Base-by-base conservation (phyloP, 2,113 vertebrate species). In the Dromas ardeola region DNA sequence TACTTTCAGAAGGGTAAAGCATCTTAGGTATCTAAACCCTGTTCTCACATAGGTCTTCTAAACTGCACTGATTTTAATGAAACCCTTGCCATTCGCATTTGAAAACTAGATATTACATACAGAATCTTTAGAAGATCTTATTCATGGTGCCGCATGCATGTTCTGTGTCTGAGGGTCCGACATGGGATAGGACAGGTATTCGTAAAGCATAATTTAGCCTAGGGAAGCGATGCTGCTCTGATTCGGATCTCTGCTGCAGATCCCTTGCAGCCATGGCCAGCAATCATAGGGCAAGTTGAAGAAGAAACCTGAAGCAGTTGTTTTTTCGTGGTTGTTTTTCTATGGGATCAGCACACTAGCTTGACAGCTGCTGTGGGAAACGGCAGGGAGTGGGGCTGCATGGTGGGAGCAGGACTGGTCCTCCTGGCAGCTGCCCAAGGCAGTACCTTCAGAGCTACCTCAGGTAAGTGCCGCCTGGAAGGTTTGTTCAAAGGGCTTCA, bases 351-450 rank as follows among this genome's bases (percentile, higher is more conserved):
- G 36, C 42, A 40, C 34, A 23, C 27, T 18, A 34, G 42, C 53
- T 43, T 27, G 52, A 61, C 2, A 0, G 32, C n/a, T 0, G 0
- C 42, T 50, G 47, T 38, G 55, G 61, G 72, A 67, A 88, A 29
- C 0, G 2, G 21, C 29, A 52, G 49, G 34, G 59, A 55, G 32
- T 4, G 25, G 26, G 38, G 38, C 42, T 77, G 76, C 29, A 21
- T 0, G 1, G 71, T 38, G 40, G 77, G n/a, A 82, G 58, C 0
- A 0, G 70, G 21, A 59, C 32, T 50, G 49, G 26, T 8, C 29
- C 30, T 58, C 4, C 34, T 25, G 42, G 50, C 36, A 45, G 38
- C 56, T 47, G 43, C 61, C 36, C 53, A 27, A n/a, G 50, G 29
- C 50, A 26, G 52, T 40, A 61, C 19, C 74, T 30, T 7, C 30